Base-by-base conservation (phyloP, 2,797 vertebrate species). In the Enteromius argenteus region DNA sequence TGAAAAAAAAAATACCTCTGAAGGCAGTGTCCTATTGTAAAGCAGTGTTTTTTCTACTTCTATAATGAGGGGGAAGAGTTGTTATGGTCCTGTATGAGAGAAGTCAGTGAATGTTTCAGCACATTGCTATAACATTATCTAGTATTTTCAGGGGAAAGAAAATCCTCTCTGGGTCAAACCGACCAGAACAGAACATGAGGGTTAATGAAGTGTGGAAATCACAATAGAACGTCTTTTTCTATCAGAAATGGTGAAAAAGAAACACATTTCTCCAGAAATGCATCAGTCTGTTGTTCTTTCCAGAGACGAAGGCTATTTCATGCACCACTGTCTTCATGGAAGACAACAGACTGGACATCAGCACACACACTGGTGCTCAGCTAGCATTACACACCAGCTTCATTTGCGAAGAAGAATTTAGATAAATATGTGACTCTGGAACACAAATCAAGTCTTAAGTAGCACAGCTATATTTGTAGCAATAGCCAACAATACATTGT, bases 311-410 rank as follows among this genome's bases (percentile, higher is more conserved):
- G 27, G 30, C 46, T 73, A 21, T 74, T 74, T 74, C 46, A 35
- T 53, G 71, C 71, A 30, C 17, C 44, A 32, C 44, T 73, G 27
- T 73, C 71, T 73, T 73, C 46, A 72, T 30, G 6, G 44, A 49
- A 30, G 23, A 73, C 46, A 49, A 23, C 44, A 19, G 30, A 32
- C 44, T 32, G 62, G 32, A 67, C 32, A 35, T 66, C 62, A 66
- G 30, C 4, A 17, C 1, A 1, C 42, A 21, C n/a, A 15, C n/a
- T 44, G 39, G 5, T 44, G 35, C 35, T 68, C 66, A 68, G 35
- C 35, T 13, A 39, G 8, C 11, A 32, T 51, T 72, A 30, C 4
- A 30, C 23, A 19, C 14, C 14, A 19, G 42, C 68, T 30, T 4
- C 8, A 30, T 49, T 72, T 5, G 3, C 42, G n/a, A 68, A 27